A percentile compares a stretch with the other conserved stretches of the same genome.
These are phyloP conservation scores for Seladonia tumulorum DNA, from an alignment of 2,888 invertebrate species.

Conservation along the genomic window DNA sequence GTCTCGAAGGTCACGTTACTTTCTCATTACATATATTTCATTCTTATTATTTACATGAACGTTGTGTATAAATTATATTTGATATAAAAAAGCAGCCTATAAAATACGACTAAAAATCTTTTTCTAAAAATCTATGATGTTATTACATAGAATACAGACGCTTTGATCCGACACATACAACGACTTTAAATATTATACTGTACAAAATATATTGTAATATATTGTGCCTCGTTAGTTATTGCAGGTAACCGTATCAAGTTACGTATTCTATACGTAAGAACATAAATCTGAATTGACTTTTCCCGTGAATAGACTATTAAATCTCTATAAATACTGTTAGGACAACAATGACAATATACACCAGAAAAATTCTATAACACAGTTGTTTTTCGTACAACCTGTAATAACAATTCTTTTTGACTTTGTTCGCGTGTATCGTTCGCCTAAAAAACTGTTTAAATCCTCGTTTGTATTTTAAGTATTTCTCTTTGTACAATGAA, in stretches of 20 bases:
- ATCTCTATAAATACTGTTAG: slow-evolving; percentile 39
- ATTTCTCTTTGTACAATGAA: slow-evolving; percentile 57
- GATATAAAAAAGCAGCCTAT: slow-evolving; percentile 69
- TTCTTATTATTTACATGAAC: slow-evolving; percentile 51
- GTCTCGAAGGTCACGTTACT: slow-evolving; percentile 19
- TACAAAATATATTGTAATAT: slow-evolving; percentile 80
- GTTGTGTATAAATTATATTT: slow-evolving; percentile 63
- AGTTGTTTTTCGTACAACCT: background rate
- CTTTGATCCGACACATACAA: slow-evolving; percentile 65
- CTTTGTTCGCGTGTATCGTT: slow-evolving; percentile 12
- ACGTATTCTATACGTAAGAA: slow-evolving; percentile 54
- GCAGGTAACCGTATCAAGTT: slow-evolving; percentile 69
- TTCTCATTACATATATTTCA: slow-evolving; percentile 36
- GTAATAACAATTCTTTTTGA: slow-evolving; percentile 26
- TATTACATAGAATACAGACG: slow-evolving; percentile 60
- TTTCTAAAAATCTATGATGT: slow-evolving; percentile 71
- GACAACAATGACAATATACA: slow-evolving; percentile 26
- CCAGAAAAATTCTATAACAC: slow-evolving; percentile 1
- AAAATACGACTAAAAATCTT: slow-evolving; percentile 72
- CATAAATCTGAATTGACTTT: slow-evolving; percentile 67
- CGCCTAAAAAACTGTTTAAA: slow-evolving; percentile 34
- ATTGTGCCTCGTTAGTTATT: slow-evolving; percentile 78
- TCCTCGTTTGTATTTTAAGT: background rate
- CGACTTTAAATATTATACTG: slow-evolving; percentile 75
- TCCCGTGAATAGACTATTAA: slow-evolving; percentile 58